A percentile compares a stretch with the other conserved stretches of the same genome.
Conservation (phyloP, 1,140 invertebrate genomes). For the Heliconius hewitsoni region DNA sequence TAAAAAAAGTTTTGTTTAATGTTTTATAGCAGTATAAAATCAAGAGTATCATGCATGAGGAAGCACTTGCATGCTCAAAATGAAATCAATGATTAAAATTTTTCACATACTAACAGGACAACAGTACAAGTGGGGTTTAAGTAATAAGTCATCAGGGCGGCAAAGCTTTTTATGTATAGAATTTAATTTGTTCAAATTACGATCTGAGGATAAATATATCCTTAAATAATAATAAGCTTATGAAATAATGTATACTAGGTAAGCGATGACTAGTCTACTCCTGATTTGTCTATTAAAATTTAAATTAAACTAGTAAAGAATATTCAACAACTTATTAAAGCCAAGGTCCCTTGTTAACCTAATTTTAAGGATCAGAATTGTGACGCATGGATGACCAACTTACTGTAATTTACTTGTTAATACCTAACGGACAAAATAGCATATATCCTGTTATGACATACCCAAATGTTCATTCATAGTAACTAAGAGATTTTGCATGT, state of each 20-base stretch:
- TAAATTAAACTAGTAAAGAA: slow-evolving; percentile 13
- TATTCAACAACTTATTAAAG: slow-evolving; percentile 44
- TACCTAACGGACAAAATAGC: slow-evolving; percentile 47
- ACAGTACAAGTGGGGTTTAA: too few species aligned
- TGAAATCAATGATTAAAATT: too few species aligned
- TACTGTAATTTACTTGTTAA: slow-evolving; percentile 64
- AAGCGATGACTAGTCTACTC: not conserved
- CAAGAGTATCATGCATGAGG: too few species aligned
- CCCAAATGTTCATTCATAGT: slow-evolving; percentile 23
- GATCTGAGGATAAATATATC: too few species aligned
- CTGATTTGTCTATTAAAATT: not conserved
- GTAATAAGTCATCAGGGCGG: too few species aligned
- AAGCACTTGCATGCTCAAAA: too few species aligned
- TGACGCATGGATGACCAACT: slow-evolving; percentile 53
- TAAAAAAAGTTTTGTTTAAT: too few species aligned
- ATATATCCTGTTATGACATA: slow-evolving; percentile 54
- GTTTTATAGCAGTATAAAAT: too few species aligned
- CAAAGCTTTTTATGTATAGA: too few species aligned
- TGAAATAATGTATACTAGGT: not conserved
- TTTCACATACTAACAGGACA: too few species aligned
- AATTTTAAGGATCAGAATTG: slow-evolving; percentile 51
- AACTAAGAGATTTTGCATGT: slow-evolving; percentile 11
- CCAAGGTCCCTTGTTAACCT: slow-evolving; percentile 53
- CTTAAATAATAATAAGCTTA: too few species aligned
- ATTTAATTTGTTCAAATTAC: too few species aligned